phyloP scores from a whole-genome alignment of 1,140 invertebrate species.

The Drosophila lowei region DNA sequence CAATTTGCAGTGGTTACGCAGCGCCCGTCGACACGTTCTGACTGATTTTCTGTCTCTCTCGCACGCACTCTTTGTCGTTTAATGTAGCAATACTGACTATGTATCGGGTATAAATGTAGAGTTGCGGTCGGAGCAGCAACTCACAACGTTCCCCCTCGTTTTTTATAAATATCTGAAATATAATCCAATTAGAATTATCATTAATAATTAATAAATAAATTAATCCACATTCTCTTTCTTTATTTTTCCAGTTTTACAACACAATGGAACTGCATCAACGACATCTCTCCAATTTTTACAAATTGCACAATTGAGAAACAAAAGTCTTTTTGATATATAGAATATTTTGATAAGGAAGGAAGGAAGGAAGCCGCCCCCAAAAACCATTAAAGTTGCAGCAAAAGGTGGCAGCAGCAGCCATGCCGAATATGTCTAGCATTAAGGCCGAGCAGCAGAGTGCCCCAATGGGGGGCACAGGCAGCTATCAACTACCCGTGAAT shows the following conservation, averaged over 20 bases:
- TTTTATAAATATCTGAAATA: no score
- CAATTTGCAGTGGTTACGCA: no score
- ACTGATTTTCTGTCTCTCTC: no score
- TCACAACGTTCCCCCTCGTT: no score
- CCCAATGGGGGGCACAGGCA: slow-evolving; percentile 38
- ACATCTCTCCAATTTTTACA: slow-evolving; percentile 81
- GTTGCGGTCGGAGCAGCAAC: no score
- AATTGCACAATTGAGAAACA: slow-evolving; percentile 61
- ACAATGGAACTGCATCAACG: slow-evolving; percentile 82
- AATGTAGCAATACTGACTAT: no score
- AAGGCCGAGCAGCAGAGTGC: slow-evolving; percentile 71
- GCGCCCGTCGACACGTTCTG: no score
- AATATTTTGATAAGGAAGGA: slow-evolving; percentile 12
- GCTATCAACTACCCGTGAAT: slow-evolving; percentile 68
- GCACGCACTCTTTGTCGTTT: no score
- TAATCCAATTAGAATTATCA: not conserved
- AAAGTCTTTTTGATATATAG: slow-evolving; percentile 11
- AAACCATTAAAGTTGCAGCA: slow-evolving; percentile 1
- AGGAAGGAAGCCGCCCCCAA: not conserved
- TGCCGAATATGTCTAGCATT: slow-evolving; percentile 77
- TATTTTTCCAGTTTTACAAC: slow-evolving; percentile 52
- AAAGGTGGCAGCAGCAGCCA: slow-evolving; percentile 15
- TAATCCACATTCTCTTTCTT: no score
- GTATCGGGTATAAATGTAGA: no score
- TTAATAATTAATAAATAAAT: not conserved